These are phyloP conservation scores for Synergus laeviventris DNA, from an alignment of 2,888 invertebrate species.

Conservation along the genomic window DNA sequence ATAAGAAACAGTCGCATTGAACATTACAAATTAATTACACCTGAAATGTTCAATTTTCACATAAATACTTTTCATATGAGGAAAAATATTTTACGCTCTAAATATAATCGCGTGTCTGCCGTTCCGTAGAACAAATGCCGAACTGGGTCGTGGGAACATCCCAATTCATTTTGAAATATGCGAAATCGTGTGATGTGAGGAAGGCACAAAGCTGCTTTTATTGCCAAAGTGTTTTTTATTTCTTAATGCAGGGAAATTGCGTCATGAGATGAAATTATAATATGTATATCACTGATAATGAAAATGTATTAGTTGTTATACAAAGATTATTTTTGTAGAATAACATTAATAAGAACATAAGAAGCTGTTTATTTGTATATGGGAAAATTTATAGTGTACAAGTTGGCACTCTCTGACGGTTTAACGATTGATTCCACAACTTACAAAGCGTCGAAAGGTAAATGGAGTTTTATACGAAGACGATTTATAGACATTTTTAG, in stretches of 20 bases:
- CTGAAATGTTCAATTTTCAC: not conserved
- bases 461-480: conserved; percentile 13
- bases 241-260: not conserved
- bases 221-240: not conserved
- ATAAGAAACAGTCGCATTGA: too few species aligned
- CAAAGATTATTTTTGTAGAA: not conserved
- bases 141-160: not conserved
- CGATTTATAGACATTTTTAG: conserved; percentile 28
- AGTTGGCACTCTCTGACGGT: not conserved
- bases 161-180: not conserved
- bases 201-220: not conserved
- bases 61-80: not conserved
- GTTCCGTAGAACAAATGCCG: not conserved
- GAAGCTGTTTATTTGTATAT: not conserved
- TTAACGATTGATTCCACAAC: conserved; percentile 3
- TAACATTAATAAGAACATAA: not conserved
- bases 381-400: not conserved
- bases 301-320: not conserved
- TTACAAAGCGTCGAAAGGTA: conserved; percentile 17
- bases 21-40: not conserved
- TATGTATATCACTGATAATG: not conserved
- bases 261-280: not conserved
- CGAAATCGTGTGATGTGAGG: not conserved
- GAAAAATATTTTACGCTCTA: not conserved
- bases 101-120: not conserved